Percentiles rank a stretch among this genome's conserved stretches.
Evolutionary conservation across 2,797 vertebrate species (phyloP).

Genomic region (Enteromius anoplus): DNA sequence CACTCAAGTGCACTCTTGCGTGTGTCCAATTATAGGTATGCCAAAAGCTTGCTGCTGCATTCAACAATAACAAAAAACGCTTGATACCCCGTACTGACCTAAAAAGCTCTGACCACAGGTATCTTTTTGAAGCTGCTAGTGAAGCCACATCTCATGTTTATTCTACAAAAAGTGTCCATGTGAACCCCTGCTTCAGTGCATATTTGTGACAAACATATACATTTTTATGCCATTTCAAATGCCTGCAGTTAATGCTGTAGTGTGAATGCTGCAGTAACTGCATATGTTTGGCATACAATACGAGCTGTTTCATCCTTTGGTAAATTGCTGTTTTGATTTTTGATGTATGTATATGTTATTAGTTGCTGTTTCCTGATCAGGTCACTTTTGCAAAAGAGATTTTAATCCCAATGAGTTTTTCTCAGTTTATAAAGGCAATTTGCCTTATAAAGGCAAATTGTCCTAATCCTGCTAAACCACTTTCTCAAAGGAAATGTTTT

Average conservation of each 20-base stretch:
- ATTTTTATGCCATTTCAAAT: background rate
- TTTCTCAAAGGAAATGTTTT: background rate
- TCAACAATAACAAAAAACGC: background rate
- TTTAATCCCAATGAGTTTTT: too few relatives aligned
- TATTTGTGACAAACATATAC: background rate
- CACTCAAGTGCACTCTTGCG: background rate
- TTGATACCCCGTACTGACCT: background rate
- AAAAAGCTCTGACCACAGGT: conserved; percentile 2
- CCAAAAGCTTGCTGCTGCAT: too few relatives aligned
- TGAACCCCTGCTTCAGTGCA: background rate
- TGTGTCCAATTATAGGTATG: too few relatives aligned
- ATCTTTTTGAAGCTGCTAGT: background rate
- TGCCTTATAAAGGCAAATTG: too few relatives aligned
- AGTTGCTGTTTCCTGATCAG: too few relatives aligned
- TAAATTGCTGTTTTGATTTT: too few relatives aligned
- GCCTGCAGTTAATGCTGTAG: background rate
- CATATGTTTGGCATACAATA: background rate
- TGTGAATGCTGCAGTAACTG: background rate
- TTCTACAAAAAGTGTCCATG: background rate
- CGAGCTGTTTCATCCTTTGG: too few relatives aligned
- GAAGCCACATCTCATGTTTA: background rate
- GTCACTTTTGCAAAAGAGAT: too few relatives aligned
- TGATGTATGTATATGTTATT: too few relatives aligned
- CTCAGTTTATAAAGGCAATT: too few relatives aligned
- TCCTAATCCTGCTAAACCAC: background rate